Base-by-base conservation (phyloP, 2,797 vertebrate genomes). In the Coregonus ussuriensis region DNA sequence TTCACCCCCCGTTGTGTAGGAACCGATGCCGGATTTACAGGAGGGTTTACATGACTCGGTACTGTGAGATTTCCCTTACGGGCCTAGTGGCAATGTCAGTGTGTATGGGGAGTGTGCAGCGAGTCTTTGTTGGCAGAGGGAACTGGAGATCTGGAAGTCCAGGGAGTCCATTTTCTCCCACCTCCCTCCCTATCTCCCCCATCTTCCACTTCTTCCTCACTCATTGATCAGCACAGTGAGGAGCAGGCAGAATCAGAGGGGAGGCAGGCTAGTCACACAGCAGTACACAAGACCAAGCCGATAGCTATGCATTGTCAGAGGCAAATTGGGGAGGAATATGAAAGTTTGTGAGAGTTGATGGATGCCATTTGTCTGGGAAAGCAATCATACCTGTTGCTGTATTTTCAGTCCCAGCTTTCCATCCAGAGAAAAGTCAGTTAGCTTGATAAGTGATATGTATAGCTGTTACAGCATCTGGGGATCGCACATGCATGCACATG, bases 371-470 rank as follows among this genome's bases (percentile, higher is more conserved):
- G 86, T 92, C 89, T 91, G 88, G 81, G 87, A 84, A 83, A 87
- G 88, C 87, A 84, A 81, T 91, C 81, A 81, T 87, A 89, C 86
- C 89, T 86, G 81, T 62, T 53, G 82, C 59, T 77, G 78, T 81
- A 73, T 85, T 86, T 86, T 83, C 79, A 76, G 68, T 71, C 53
- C 74, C 72, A 56, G 79, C 81, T 76, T 75, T 59, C 77, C 75
- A 68, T 80, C 76, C 25, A 77, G 75, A 88, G 85, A 86, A 77
- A 83, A 87, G 87, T 86, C 89, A 81, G 85, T 88, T 85, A 83
- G 87, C 74, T 83, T 85, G 90, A 90, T 91, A 92, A 92, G 87
- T 91, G 90, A 89, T 92, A 92, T 93, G 93, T 91, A 92, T 93
- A 92, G 92, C 87, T 68, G 15, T 53, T 81, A 84, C 83, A 85